phyloP scores from a whole-genome alignment of 2,797 vertebrate genomes.

The Botia kubotai region DNA sequence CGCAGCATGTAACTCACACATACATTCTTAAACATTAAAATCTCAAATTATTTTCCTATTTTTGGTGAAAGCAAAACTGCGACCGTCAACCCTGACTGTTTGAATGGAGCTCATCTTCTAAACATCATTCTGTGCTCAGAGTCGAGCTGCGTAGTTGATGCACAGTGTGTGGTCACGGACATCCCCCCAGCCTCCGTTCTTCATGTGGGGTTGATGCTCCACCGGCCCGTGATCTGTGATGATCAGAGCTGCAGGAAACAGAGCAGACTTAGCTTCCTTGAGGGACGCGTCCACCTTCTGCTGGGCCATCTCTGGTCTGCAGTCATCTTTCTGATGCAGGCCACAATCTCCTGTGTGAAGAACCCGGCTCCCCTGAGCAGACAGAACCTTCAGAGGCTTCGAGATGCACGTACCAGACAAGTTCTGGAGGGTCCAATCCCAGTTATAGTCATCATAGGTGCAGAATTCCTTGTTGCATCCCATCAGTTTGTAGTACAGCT shows the following conservation, averaged over 20 bases:
- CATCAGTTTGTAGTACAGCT: constrained; percentile 83
- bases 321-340: constrained; percentile 76
- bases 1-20: not conserved
- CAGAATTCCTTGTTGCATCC: constrained; percentile 79
- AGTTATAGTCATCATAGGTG: constrained; percentile 86
- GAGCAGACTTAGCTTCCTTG: constrained; percentile 53
- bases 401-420: constrained; percentile 81
- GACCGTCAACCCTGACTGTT: constrained; percentile 3
- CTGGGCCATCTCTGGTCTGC: constrained; percentile 71
- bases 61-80: constrained; percentile 13
- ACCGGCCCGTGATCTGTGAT: constrained; percentile 60
- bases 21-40: not conserved
- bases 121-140: constrained; percentile 61
- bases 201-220: constrained; percentile 74
- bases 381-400: constrained; percentile 78
- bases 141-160: constrained; percentile 77
- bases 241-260: constrained; percentile 73
- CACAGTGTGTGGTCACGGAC: constrained; percentile 80
- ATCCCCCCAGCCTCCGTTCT: constrained; percentile 85
- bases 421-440: constrained; percentile 85
- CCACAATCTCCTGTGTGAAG: constrained; percentile 82
- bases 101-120: not conserved
- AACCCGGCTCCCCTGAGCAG: constrained; percentile 74
- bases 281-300: constrained; percentile 67
- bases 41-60: not conserved